Percentiles rank a stretch among this genome's conserved stretches.
phyloP scores from a whole-genome alignment of 2,797 vertebrate genomes.

The Ptychobarbus kaznakovi region DNA sequence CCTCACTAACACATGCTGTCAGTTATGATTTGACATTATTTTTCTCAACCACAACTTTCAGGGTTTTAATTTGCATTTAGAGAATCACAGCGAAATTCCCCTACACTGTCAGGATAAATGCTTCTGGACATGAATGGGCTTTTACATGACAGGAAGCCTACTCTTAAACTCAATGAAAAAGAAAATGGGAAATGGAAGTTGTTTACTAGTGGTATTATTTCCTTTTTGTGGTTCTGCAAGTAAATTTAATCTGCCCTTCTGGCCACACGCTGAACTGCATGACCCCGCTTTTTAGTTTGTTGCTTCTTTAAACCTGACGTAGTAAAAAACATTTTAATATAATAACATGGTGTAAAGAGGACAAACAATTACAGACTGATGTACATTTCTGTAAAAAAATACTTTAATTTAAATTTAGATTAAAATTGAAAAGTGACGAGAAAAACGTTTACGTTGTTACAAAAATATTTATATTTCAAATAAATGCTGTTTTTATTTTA shows the following conservation, averaged over 20 bases:
- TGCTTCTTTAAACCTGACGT: not conserved
- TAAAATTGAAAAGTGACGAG: too few relatives aligned
- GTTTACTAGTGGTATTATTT: not conserved
- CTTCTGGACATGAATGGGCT: not conserved
- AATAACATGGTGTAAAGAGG: not conserved
- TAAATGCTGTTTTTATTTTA: too few relatives aligned
- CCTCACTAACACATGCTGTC: not conserved
- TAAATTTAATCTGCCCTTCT: conserved; percentile 21
- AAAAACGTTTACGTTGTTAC: too few relatives aligned
- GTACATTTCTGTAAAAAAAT: too few relatives aligned
- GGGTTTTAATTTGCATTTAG: not conserved
- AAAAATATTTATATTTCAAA: too few relatives aligned
- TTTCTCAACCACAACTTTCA: not conserved
- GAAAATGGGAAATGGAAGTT: not conserved
- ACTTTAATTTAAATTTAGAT: not conserved
- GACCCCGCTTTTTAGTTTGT: not conserved
- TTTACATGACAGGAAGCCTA: not conserved
- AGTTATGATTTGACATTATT: conserved; percentile 12
- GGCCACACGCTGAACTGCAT: conserved; percentile 17
- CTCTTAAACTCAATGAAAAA: not conserved
- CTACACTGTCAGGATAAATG: not conserved
- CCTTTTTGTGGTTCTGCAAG: not conserved
- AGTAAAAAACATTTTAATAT: too few relatives aligned
- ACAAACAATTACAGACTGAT: not conserved
- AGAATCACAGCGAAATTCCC: not conserved